These are phyloP conservation scores for Sinella curviseta DNA, from an alignment of 1,140 invertebrate genomes.

Conservation along the genomic window DNA sequence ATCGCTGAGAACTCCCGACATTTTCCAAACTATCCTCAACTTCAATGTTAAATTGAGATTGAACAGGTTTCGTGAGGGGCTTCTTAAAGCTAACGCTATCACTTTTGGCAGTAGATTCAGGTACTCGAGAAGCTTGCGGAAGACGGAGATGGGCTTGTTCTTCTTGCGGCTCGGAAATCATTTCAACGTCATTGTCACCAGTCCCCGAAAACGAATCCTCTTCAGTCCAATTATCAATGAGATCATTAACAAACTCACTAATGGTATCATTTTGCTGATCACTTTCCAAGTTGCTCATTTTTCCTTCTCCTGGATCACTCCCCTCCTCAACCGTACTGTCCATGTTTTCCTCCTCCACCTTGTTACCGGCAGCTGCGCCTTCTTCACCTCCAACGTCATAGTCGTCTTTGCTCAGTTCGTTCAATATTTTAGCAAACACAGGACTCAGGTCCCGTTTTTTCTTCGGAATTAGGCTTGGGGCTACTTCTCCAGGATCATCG, in stretches of 20 bases:
- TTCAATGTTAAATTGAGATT: background rate
- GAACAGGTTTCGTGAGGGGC: background rate
- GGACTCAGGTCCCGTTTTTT: background rate
- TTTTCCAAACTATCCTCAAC: background rate
- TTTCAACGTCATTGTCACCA: too few relatives aligned
- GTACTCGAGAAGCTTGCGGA: background rate
- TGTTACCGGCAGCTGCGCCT: background rate
- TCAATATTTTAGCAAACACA: background rate
- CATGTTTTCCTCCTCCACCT: background rate
- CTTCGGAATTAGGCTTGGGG: background rate
- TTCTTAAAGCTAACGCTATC: background rate
- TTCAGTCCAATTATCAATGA: background rate
- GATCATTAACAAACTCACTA: background rate
- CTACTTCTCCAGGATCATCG: background rate
- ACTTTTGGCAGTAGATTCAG: background rate
- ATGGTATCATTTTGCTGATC: too few relatives aligned
- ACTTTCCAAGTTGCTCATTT: too few relatives aligned
- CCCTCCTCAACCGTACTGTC: background rate
- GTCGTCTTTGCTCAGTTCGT: background rate
- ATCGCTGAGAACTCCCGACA: background rate
- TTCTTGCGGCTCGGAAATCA: too few relatives aligned
- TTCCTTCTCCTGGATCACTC: too few relatives aligned
- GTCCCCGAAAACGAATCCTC: too few relatives aligned
- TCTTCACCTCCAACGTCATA: too few relatives aligned
- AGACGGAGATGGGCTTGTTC: background rate